Base-by-base conservation (phyloP, 2,888 invertebrate species). In the Psylliodes chrysocephalus region DNA sequence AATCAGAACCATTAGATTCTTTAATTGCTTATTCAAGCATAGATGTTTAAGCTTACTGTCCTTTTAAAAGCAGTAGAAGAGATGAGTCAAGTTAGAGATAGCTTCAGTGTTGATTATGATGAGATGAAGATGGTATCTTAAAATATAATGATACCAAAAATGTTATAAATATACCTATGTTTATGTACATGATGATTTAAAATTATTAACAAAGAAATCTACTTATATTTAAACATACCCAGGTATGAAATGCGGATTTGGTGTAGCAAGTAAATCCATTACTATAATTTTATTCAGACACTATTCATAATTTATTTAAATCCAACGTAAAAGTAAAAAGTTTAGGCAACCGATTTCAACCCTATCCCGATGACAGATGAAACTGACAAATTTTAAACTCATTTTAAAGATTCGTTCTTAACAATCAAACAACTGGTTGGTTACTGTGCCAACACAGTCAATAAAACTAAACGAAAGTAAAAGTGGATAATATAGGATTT, bases 231-330 rank as follows among this genome's bases (percentile, higher is more conserved):
- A 35, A 61, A 79, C 84, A 82, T 84, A 91, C 91, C 91, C 91
- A 49, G 91, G 91, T 67, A 91, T 87, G 66, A 89, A 88, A 81
- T 91, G 91, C 0, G 91, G 91, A 75, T 91, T 88, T 28, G 90
- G 88, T 25, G 90, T 89, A 4, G 82, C 80, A 73, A 88, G 85
- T 72, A 88, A 82, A 76, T 87, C 87, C 80, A 87, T 78, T 15
- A 44, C 64, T 42, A 49, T 47, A 19, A 66, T 53, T 68, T 64
- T 63, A 2, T 6, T 14, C 14, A 42, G 8, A 7, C 17, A 10
- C 17, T 8, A 5, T 42, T 14, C 35, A 14, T 35, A 14, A 35
- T 14, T 35, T 35, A 14, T 35, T 12, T 14, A 35, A 14, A 30
- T 35, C 35, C 35, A 35, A 35, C n/a, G 6, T 35, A 35, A 35